Percentiles rank a stretch among this genome's conserved stretches.
Conservation (phyloP, 2,888 invertebrate species). For the Metopia argyrocephala region DNA sequence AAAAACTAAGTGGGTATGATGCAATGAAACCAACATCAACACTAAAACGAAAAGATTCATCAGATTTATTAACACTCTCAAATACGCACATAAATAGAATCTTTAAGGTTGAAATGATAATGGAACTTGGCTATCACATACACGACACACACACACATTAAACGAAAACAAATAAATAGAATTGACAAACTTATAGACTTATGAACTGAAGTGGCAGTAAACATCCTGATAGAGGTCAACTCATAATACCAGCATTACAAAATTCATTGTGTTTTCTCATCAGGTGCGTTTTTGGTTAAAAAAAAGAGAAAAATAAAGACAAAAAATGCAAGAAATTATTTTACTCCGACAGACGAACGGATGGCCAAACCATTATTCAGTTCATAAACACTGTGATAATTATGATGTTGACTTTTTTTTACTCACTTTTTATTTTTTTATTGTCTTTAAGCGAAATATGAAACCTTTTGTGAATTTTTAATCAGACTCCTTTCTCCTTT, state of each 20-base stretch:
- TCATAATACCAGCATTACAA: neutral
- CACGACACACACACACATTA: neutral
- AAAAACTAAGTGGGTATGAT: slow-evolving; percentile 62
- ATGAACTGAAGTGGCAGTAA: slow-evolving; percentile 9
- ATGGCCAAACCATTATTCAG: slow-evolving; percentile 36
- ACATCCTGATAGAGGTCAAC: slow-evolving; percentile 77
- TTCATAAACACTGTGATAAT: slow-evolving; percentile 38
- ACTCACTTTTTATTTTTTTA: neutral
- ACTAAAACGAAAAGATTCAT: neutral
- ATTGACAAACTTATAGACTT: slow-evolving; percentile 8
- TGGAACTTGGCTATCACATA: neutral
- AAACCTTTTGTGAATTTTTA: slow-evolving; percentile 74
- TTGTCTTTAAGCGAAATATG: slow-evolving; percentile 72
- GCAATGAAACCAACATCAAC: slow-evolving; percentile 52
- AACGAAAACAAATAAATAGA: neutral
- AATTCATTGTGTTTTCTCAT: slow-evolving; percentile 76
- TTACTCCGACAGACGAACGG: slow-evolving; percentile 17
- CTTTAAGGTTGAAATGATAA: neutral
- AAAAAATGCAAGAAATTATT: neutral
- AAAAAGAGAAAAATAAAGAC: neutral
- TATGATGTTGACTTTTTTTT: slow-evolving; percentile 23
- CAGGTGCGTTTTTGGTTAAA: slow-evolving; percentile 71
- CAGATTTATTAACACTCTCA: slow-evolving; percentile 25
- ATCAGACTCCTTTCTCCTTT: slow-evolving; percentile 61
- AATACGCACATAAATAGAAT: slow-evolving; percentile 10